These are phyloP conservation scores for Latrodectus geometricus DNA, from an alignment of 1,140 invertebrate genomes.

Conservation along the genomic window DNA sequence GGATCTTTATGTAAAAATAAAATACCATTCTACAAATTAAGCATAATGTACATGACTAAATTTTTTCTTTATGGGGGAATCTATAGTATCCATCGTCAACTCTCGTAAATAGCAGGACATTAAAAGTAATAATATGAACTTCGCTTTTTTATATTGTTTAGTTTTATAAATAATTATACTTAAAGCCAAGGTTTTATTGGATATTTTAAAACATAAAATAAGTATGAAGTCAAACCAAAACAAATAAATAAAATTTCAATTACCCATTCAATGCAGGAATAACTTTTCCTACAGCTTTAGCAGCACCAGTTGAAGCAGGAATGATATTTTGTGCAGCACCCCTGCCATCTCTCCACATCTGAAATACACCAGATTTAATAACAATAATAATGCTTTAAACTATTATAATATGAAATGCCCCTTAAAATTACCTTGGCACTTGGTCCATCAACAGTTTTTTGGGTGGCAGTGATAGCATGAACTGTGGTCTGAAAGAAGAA, in stretches of 20 bases:
- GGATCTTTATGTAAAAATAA: no score
- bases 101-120: no score
- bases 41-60: no score
- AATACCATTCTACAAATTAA: no score
- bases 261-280: conserved; percentile 90
- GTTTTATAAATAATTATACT: no score
- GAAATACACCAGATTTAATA: conserved; percentile 63
- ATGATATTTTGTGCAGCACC: conserved; percentile 98
- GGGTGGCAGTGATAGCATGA: conserved; percentile 96
- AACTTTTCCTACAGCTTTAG: conserved; percentile 98
- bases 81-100: no score
- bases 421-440: conserved; percentile 78
- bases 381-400: neutral
- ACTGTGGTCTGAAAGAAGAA: conserved; percentile 84
- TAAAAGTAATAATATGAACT: no score
- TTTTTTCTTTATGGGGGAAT: no score
- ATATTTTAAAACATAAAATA: no score
- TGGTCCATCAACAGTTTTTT: conserved; percentile 98
- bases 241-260: neutral
- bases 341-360: conserved; percentile 96
- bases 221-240: no score
- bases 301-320: conserved; percentile 96
- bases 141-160: no score
- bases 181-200: no score
- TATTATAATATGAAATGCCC: neutral